Base-by-base conservation (phyloP, 2,888 invertebrate genomes). In the Ctena decussata region DNA sequence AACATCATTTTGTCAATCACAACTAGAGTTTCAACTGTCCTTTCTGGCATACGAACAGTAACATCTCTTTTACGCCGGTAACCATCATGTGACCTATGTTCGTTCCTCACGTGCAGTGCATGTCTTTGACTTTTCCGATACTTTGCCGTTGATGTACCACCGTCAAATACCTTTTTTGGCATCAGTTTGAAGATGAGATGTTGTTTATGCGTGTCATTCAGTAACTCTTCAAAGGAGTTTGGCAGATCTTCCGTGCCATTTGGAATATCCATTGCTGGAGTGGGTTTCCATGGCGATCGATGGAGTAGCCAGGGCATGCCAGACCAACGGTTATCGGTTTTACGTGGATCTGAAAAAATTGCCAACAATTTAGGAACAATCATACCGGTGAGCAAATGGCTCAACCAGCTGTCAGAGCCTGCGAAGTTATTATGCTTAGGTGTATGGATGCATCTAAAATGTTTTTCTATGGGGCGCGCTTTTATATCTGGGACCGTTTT, bases 1-100 rank as follows among this genome's bases (percentile, higher is more conserved):
- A 94, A 91, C 94, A 95, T 94, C 84, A 84, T 90, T 74, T 90
- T 92, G 88, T 95, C 95, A 0, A 93, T 94, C 12, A 95, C 95
- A 24, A 95, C 95, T 72, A 95, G 80, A 0, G 94, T 95, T 84
- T 95, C 95, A 32, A 95, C 95, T 57, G 94, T 92, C 49, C 93
- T 85, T 71, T 94, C 94, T 27, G 85, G 85, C 85, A 89, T 89
- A 49, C 85, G 77, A 80, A 89, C 82, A 21, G 83, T 86, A 85
- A 92, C 90, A 12, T 92, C 93, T 18, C 93, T 83, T 65, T 80
- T 84, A 27, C 72, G 73, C 32, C 90, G 86, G 27, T 74, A 18
- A 21, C 18, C 35, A 35, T 35, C 65, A 27, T 27, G 57, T 57
- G 57, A 30, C 15, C 15, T 57, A 1, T 3, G 5, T 2, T 30